Conservation (phyloP, 2,113 vertebrate genomes). For the Scalopus aquaticus region DNA sequence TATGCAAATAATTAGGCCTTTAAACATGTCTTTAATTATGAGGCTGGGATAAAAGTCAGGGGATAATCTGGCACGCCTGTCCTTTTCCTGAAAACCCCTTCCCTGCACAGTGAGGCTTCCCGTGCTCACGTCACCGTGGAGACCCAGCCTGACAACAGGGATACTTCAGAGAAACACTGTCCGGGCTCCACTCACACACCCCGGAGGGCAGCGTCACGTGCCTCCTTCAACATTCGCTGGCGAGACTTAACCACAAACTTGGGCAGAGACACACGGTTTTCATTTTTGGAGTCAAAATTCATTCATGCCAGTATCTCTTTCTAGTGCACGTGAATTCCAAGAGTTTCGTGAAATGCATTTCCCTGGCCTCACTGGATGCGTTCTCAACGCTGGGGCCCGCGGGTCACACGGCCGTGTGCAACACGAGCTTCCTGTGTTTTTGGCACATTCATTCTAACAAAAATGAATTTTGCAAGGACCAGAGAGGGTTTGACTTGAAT, state of each 20-base stretch:
- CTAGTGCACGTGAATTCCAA: not conserved
- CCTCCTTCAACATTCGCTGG: not conserved
- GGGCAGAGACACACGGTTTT: constrained; percentile 35
- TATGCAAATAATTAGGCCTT: constrained; percentile 88
- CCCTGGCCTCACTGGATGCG: not conserved
- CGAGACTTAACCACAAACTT: not conserved
- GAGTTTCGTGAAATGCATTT: not conserved
- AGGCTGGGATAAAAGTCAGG: constrained; percentile 84
- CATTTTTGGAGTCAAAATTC: constrained; percentile 45
- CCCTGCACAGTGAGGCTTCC: constrained; percentile 66
- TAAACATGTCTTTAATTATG: constrained; percentile 85
- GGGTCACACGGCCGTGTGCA: not conserved
- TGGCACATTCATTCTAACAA: not conserved
- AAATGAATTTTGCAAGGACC: not conserved
- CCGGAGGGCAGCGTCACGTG: not conserved
- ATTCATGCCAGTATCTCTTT: constrained; percentile 40
- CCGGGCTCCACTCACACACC: not conserved
- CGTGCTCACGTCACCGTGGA: constrained; percentile 14
- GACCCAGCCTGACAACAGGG: constrained; percentile 39
- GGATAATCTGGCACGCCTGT: constrained; percentile 73
- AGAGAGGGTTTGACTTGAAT: not conserved
- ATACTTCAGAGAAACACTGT: not conserved
- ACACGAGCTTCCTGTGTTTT: not conserved
- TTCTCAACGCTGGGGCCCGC: no score
- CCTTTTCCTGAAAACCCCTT: constrained; percentile 76